Evolutionary conservation across 2,888 invertebrate species (phyloP), one percentile per base, ranked within the genome.

Genomic region (Beris chalybata): DNA sequence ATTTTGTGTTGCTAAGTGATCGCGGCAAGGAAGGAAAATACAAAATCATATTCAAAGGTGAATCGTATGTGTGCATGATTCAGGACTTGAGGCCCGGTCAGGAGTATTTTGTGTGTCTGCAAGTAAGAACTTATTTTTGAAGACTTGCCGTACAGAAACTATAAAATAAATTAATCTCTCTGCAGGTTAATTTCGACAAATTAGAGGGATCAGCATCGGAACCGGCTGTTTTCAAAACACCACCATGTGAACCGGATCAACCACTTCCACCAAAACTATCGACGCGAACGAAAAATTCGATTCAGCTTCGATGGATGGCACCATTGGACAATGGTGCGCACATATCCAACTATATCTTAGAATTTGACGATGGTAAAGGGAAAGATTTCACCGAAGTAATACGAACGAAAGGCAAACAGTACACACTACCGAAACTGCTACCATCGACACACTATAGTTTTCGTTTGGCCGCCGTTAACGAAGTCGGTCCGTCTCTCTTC

Each of bases 71-170:
- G 53, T 90, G 92, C 81, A 86, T 90, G 73, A 89, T 95, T 70
- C 89, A 91, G 78, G 93, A 94, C 80, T 83, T 95, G 74, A 87
- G 89, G 77, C 94, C 95, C 12, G 92, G 92, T n/a, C 90, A 91
- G 77, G 92, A 92, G 77, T 95, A 94, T 81, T 87, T 89, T 68
- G 89, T 94, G 72, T 89, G 91, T 74, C 83, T 91, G 71, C 90
- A 90, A 80, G 91, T 92, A 72, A 13, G 9, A 29, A 48, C 12
- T 48, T 9, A 38, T 38, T 7, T 22, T 38, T 38, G 1, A 38
- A 38, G 9, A 38, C 9, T 38, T 22, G 29, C 12, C 3, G 29
- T 2, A 22, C 9, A 15, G 15, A 22, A 5, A 12, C 2, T 53
- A 7, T 38, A 38, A 38, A 38, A 4, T n/a, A 11, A 15, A 4